Base-by-base conservation (phyloP, 2,113 vertebrate species). In the Peromyscus polionotus region DNA sequence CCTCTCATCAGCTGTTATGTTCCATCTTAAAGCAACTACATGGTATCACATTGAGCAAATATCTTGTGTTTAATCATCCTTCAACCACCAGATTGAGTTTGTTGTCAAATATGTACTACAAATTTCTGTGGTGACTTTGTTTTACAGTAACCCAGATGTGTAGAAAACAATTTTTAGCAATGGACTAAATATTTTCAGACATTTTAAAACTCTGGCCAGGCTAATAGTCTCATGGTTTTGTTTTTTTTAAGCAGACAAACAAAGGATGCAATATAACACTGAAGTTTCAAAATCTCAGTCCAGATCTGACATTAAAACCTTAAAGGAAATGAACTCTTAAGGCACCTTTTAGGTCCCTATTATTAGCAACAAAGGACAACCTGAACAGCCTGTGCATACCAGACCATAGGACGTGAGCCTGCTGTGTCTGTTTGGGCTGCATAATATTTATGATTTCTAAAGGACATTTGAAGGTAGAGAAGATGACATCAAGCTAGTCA, bases 91-190 rank as follows among this genome's bases (percentile, higher is more conserved):
- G 84, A 67, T 13, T 88, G 83, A 80, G 59, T 54, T 81, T 92
- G 31, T 57, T 77, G 10, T 63, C 79, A 65, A 51, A 73, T 88
- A 73, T 70, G 80, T 80, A 72, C n/a, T 73, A 54, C 63, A 81
- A 54, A 72, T 80, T 72, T 92, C 65, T 81, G 72, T 81, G 80
- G n/a, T 79, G 65, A 93, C 45, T 65, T 85, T 75, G 24, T 22
- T 87, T 68, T 63, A 63, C 70, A 54, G 81, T 85, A 61, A 61
- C 16, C 76, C 39, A 84, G 48, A 83, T 59, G 14, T 90, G 19
- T 77, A 84, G 39, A 90, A 45, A 90, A 85, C 51, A 42, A 84
- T 77, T 83, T 77, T 90, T 54, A 68, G 45, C 79, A 85, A 26
- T 31, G 33, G 13, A 28, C 42, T 83, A 92, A 63, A 48, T 85